A percentile compares a stretch with the other conserved stretches of the same genome.
These are phyloP conservation scores for Drosophila ogumai DNA, from an alignment of 1,140 invertebrate genomes.

Conservation along the genomic window DNA sequence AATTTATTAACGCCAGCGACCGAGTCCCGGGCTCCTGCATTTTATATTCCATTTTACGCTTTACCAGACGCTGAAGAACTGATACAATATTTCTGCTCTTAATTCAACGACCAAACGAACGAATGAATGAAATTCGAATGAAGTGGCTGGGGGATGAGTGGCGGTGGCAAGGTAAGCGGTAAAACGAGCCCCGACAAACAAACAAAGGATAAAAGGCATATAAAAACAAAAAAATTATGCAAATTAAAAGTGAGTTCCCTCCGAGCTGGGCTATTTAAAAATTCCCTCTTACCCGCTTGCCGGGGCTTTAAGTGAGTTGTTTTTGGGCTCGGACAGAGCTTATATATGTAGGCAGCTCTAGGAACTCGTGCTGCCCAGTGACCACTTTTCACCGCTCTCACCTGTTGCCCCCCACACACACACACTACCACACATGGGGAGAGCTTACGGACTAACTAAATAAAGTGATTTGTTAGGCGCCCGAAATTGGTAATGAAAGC, in stretches of 20 bases:
- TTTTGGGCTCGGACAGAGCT: slow-evolving; percentile 14
- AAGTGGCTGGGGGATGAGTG: slow-evolving; percentile 22
- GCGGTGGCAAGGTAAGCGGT: slow-evolving; percentile 7
- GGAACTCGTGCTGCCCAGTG: slow-evolving; percentile 18
- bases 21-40: slow-evolving; percentile 44
- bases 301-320: slow-evolving; percentile 52
- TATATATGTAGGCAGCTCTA: slow-evolving; percentile 10
- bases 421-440: neutral
- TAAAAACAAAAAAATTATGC: slow-evolving; percentile 67
- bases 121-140: slow-evolving; percentile 63
- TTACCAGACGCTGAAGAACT: slow-evolving; percentile 71
- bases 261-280: slow-evolving; percentile 28
- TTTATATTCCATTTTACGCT: slow-evolving; percentile 78
- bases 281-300: slow-evolving; percentile 28
- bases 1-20: slow-evolving; percentile 71
- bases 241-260: slow-evolving; percentile 70
- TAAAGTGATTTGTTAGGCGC: slow-evolving; percentile 78
- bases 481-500: slow-evolving; percentile 77
- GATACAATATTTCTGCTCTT: slow-evolving; percentile 81
- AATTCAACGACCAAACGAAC: slow-evolving; percentile 61
- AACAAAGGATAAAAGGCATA: slow-evolving; percentile 47
- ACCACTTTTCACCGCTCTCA: slow-evolving; percentile 19
- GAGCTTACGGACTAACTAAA: slow-evolving; percentile 64
- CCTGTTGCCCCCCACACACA: slow-evolving; percentile 40
- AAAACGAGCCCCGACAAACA: slow-evolving; percentile 50